Base-by-base conservation (phyloP, 1,140 invertebrate genomes). In the Drusus annulatus region DNA sequence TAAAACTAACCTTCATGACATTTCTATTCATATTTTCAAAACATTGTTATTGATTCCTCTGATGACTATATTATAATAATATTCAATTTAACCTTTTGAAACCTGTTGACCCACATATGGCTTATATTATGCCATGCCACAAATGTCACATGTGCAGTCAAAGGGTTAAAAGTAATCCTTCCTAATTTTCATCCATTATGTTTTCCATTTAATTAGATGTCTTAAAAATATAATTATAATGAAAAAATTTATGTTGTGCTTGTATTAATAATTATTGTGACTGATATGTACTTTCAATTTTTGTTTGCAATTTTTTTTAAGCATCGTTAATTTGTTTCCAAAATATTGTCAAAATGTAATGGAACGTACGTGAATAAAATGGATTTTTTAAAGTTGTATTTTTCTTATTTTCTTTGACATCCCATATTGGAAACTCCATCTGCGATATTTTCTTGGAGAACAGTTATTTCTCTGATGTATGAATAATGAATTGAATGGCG, bases 301-400 rank as follows among this genome's bases (percentile, higher is more conserved):
- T 82, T 80, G 80, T 82, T 82, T 82, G 81, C 78, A 76, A 80
- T 80, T 81, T 58, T 80, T n/a, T 78, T 58, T 45, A 78, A 17
- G 25, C 10, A 81, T 79, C 76, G 71, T 81, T 80, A 65, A 77
- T 80, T 80, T 68, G 25, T 77, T 68, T 54, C 25, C 78, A 82
- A 51, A 31, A 79, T 77, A 62, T 60, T 68, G 75, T 68, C n/a
- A 76, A 60, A 71, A 58, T 81, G 69, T 81, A 81, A 79, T 77
- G 54, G 77, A 82, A 78, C 36, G 62, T 78, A 82, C 75, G 56
- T 78, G 31, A 82, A 80, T 82, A 82, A 82, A 82, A 28, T 80
- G 79, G 74, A 78, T 82, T 82, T 82, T 82, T 69, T 82, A 82
- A 82, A 82, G 74, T 82, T 82, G 79, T 82, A 63, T 21, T 54